Conservation (phyloP, 2,888 invertebrate species). For the Idaea dimidiata region DNA sequence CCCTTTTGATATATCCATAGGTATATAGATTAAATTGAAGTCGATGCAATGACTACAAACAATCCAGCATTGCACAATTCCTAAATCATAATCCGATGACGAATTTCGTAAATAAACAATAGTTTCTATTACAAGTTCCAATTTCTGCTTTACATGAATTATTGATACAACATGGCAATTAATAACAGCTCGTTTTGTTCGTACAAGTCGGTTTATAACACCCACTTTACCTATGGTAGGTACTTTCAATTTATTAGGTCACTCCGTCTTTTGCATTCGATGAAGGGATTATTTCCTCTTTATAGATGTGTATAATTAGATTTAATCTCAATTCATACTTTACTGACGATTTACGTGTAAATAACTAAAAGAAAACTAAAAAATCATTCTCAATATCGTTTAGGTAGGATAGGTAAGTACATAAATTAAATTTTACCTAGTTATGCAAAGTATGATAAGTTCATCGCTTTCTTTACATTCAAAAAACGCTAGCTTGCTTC, state of each 20-base stretch:
- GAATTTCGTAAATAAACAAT: constrained; percentile 35
- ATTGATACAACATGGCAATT: constrained; percentile 41
- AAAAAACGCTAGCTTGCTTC: too few relatives aligned
- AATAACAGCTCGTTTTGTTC: constrained; percentile 33
- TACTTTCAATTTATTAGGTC: constrained; percentile 50
- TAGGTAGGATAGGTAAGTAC: too few relatives aligned
- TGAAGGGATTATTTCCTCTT: constrained; percentile 41
- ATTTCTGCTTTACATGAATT: constrained; percentile 41
- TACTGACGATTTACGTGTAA: background rate
- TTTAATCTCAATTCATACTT: constrained; percentile 10
- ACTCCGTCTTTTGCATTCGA: constrained; percentile 38
- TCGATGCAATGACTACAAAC: background rate
- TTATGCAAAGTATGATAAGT: too few relatives aligned
- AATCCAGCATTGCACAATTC: constrained; percentile 9
- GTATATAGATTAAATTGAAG: background rate
- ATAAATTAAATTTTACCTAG: too few relatives aligned
- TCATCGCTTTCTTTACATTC: too few relatives aligned
- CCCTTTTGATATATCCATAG: background rate
- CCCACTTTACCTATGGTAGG: constrained; percentile 17
- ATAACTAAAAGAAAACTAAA: background rate
- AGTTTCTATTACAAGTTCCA: constrained; percentile 19
- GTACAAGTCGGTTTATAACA: constrained; percentile 14
- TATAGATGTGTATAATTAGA: constrained; percentile 19
- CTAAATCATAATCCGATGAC: constrained; percentile 36
- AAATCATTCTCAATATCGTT: background rate